A percentile compares a stretch with the other conserved stretches of the same genome.
These are phyloP conservation scores for Orientallactaga sibirica DNA, from an alignment of 2,797 vertebrate species.

Conservation along the genomic window DNA sequence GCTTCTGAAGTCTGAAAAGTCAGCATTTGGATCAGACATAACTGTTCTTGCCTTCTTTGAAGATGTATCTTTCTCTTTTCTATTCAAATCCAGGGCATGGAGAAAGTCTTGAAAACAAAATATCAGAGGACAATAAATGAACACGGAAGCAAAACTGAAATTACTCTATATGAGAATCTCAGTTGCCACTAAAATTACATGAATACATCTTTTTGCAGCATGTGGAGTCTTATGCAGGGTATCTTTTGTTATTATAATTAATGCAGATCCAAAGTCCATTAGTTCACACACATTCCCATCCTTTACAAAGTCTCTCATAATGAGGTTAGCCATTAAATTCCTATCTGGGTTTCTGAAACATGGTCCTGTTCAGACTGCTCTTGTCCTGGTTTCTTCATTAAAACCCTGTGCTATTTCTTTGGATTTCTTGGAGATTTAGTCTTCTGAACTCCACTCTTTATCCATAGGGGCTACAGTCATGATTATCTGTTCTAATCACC, in stretches of 20 bases:
- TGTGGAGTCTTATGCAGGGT: background rate
- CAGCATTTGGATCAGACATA: conserved; percentile 1
- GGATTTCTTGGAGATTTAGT: conserved; percentile 11
- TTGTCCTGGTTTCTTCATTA: background rate
- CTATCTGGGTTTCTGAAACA: background rate
- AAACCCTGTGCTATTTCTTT: background rate
- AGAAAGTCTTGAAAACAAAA: background rate
- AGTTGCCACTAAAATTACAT: background rate
- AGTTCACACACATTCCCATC: background rate
- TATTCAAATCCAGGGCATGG: background rate
- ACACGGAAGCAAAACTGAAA: background rate
- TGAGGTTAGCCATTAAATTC: background rate
- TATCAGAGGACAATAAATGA: background rate
- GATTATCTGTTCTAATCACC: conserved; percentile 22
- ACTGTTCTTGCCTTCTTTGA: background rate
- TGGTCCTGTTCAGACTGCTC: background rate
- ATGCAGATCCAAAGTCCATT: conserved; percentile 21
- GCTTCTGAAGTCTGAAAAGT: background rate
- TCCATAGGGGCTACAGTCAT: background rate
- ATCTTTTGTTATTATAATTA: background rate
- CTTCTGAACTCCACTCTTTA: background rate
- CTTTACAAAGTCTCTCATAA: background rate
- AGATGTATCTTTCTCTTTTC: background rate
- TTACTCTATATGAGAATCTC: background rate
- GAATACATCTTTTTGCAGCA: background rate